Conservation (phyloP, 2,888 invertebrate genomes). For the Rhopalosiphum nymphaeae region DNA sequence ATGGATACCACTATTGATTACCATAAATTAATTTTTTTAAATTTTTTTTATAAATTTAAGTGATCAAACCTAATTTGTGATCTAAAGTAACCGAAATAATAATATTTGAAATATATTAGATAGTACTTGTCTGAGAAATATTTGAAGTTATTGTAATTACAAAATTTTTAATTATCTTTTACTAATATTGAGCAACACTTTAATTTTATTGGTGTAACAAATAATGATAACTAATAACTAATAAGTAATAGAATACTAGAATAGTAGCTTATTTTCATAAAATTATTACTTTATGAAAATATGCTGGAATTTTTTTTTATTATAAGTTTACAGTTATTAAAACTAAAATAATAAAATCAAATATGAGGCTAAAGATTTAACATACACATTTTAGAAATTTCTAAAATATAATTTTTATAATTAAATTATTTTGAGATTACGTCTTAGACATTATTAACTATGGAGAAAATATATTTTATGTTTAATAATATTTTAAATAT, state of each 20-base stretch:
- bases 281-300: too few relatives aligned
- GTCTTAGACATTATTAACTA: too few relatives aligned
- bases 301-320: background rate
- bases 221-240: background rate
- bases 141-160: background rate
- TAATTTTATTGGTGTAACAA: background rate
- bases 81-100: background rate
- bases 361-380: background rate
- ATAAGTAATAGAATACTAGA: too few relatives aligned
- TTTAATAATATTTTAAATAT: background rate
- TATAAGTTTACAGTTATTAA: background rate
- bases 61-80: background rate
- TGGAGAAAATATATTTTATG: too few relatives aligned
- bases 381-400: background rate
- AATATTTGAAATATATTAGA: background rate
- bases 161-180: background rate
- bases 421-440: background rate
- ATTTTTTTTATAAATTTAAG: background rate
- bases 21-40: background rate
- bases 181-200: background rate
- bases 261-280: too few relatives aligned
- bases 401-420: background rate
- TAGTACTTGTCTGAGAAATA: background rate
- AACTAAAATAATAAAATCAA: background rate
- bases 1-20: background rate